A percentile compares a stretch with the other conserved stretches of the same genome.
Evolutionary conservation across 2,797 vertebrate species (phyloP).

Genomic region (Crenuchus spilurus): DNA sequence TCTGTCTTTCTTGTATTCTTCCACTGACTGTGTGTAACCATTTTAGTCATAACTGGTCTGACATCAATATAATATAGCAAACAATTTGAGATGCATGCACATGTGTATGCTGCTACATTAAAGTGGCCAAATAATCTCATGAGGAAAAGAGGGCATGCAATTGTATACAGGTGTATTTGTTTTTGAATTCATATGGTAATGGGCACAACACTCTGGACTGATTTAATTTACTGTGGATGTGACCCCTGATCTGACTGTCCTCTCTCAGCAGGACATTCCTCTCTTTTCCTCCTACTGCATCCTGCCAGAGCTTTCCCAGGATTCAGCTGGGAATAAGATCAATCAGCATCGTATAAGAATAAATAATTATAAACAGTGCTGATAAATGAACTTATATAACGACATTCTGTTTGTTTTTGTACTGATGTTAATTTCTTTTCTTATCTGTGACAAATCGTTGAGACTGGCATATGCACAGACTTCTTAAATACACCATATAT

Average conservation of each 20-base stretch:
- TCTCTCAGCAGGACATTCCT: slow-evolving; percentile 20
- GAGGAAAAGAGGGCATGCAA: background rate
- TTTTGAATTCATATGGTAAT: background rate
- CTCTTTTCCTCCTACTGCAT: background rate
- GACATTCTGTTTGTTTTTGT: background rate
- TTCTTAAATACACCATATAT: background rate
- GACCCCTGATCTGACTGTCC: slow-evolving; percentile 5
- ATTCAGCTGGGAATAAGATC: slow-evolving; percentile 6
- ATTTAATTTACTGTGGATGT: background rate
- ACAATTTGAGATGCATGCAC: no score
- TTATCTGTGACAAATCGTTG: background rate
- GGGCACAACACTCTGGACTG: background rate
- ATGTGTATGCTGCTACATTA: background rate
- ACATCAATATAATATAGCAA: no score
- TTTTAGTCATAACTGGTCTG: no score
- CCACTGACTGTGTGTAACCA: no score
- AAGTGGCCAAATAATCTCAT: background rate
- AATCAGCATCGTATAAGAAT: background rate
- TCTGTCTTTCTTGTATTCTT: no score
- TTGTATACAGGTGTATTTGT: background rate
- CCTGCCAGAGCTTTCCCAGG: slow-evolving; percentile 19
- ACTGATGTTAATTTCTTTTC: background rate
- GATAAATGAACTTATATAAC: background rate
- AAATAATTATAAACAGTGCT: background rate
- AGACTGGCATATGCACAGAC: background rate